Percentiles rank a stretch among this genome's conserved stretches.
These are phyloP conservation scores for Stenchaetothrips biformis DNA, from an alignment of 2,888 invertebrate species.

Conservation along the genomic window DNA sequence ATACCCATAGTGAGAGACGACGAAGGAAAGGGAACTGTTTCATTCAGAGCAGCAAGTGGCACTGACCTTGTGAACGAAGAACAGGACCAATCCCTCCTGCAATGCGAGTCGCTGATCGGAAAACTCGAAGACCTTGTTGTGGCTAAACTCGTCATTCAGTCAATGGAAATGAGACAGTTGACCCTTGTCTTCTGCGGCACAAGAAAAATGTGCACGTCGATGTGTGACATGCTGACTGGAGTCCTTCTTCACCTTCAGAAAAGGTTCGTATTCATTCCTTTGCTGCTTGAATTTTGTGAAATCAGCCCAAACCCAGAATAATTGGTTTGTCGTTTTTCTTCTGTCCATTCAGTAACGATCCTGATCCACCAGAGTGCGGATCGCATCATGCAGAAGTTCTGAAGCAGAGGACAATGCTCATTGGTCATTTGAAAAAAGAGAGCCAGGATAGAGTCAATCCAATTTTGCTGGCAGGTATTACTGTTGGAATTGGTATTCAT, in stretches of 20 bases:
- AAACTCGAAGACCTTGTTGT: not conserved
- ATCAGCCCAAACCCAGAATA: too few relatives aligned
- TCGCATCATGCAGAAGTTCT: not conserved
- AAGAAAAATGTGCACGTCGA: not conserved
- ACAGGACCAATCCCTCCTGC: too few relatives aligned
- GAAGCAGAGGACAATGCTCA: not conserved
- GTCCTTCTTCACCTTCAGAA: not conserved
- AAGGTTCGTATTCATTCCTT: not conserved
- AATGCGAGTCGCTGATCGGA: not conserved
- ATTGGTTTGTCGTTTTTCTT: too few relatives aligned
- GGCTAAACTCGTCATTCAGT: not conserved
- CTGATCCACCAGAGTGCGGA: not conserved
- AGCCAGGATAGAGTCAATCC: not conserved
- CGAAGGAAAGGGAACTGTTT: not conserved
- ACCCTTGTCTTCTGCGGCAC: not conserved
- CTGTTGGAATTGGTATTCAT: not conserved
- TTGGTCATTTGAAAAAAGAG: not conserved
- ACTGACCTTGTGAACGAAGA: too few relatives aligned
- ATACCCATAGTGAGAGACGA: not conserved
- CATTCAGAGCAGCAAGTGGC: not conserved
- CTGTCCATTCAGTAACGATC: too few relatives aligned
- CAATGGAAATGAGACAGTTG: not conserved
- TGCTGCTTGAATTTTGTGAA: too few relatives aligned
- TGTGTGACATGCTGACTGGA: not conserved
- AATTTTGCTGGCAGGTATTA: not conserved